phyloP scores from a whole-genome alignment of 2,888 invertebrate species.

The Tridacna crocea region DNA sequence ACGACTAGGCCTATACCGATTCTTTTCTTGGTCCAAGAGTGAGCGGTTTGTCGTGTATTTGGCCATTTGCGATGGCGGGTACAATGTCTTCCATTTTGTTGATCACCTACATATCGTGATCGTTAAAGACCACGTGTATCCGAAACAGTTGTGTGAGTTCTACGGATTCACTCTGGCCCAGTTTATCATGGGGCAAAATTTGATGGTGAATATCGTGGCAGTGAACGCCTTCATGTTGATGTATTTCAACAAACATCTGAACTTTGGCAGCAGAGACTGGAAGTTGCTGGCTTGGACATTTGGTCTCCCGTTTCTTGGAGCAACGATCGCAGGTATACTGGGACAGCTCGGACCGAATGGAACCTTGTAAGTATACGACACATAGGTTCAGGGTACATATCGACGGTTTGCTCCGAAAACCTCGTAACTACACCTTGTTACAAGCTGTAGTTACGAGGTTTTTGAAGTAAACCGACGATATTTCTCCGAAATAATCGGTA shows the following conservation, averaged over 20 bases:
- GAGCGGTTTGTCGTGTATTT: constrained; percentile 65
- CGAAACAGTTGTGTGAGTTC: constrained; percentile 61
- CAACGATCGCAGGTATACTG: constrained; percentile 50
- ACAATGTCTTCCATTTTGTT: constrained; percentile 63
- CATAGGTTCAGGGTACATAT: neutral
- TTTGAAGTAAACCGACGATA: no score
- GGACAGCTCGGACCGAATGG: constrained; percentile 63
- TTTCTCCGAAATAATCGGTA: neutral
- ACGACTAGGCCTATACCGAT: constrained; percentile 11
- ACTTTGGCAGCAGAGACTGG: constrained; percentile 62
- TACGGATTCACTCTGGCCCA: constrained; percentile 63
- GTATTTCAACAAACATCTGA: constrained; percentile 56
- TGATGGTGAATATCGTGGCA: constrained; percentile 65
- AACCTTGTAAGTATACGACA: constrained; percentile 57
- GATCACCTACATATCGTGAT: constrained; percentile 66
- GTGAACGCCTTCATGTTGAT: constrained; percentile 65
- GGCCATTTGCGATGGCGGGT: constrained; percentile 62
- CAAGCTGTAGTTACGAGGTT: no score
- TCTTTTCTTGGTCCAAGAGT: constrained; percentile 63
- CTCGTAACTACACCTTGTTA: no score
- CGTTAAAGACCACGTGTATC: constrained; percentile 54
- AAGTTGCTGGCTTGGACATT: constrained; percentile 58
- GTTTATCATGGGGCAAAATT: constrained; percentile 64
- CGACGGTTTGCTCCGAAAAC: no score
- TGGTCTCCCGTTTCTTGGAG: constrained; percentile 61